Conservation (phyloP, 2,797 vertebrate genomes). For the Intellagama lesueurii region DNA sequence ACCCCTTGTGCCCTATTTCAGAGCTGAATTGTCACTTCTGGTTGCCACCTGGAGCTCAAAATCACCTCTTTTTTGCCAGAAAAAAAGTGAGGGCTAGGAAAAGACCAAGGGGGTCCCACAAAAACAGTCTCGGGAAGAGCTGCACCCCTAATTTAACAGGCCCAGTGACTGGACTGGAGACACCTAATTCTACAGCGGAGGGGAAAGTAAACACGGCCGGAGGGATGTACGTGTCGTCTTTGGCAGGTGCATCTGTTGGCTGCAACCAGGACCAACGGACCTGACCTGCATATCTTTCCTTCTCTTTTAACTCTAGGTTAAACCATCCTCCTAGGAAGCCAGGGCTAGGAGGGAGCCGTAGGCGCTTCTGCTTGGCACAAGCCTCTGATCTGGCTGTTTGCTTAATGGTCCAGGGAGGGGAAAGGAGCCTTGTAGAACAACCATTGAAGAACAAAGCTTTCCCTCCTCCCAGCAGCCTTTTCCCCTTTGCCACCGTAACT, state of each 20-base stretch:
- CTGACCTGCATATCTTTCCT: background rate
- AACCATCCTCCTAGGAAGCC: background rate
- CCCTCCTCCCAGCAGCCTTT: background rate
- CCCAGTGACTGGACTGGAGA: no score
- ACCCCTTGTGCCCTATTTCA: no score
- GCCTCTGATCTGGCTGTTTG: conserved; percentile 11
- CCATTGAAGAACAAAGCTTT: background rate
- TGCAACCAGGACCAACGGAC: no score
- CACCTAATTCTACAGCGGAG: no score
- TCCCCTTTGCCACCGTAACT: accelerated
- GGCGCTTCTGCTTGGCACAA: background rate
- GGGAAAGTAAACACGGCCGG: background rate
- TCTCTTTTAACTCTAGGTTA: background rate
- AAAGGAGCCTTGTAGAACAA: background rate
- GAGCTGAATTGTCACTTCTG: no score
- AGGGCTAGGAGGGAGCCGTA: background rate
- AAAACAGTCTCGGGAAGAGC: no score
- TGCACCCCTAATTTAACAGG: no score
- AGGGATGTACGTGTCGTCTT: background rate
- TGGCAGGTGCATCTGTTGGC: background rate
- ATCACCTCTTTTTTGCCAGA: no score
- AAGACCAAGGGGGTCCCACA: no score
- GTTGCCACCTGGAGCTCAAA: no score
- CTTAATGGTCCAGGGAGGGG: background rate
- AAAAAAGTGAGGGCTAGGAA: no score